Percentiles rank a stretch among this genome's conserved stretches.
These are phyloP conservation scores for Rhea americana DNA, from an alignment of 2,113 vertebrate genomes.

Conservation along the genomic window DNA sequence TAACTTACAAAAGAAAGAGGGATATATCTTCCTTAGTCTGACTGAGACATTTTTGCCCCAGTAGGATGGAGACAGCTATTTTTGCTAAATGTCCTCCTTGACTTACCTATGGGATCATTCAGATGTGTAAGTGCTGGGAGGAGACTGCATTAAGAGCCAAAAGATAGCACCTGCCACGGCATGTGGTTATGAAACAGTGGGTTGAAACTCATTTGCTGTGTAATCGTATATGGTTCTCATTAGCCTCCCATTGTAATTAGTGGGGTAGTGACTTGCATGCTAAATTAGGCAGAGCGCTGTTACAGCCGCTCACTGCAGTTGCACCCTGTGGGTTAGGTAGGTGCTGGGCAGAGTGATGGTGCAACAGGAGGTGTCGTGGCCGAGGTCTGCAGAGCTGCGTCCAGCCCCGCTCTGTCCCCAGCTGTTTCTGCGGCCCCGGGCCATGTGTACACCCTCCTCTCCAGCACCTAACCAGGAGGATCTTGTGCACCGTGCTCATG, in stretches of 20 bases:
- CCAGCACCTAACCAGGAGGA: no score
- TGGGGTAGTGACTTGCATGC: background rate
- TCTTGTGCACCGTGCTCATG: no score
- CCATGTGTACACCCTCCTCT: no score
- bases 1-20: background rate
- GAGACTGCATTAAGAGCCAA: background rate
- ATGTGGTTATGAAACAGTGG: background rate
- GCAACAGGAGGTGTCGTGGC: no score
- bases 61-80: background rate
- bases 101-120: background rate
- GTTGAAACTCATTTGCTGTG: background rate
- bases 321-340: no score
- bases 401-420: no score
- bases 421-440: no score
- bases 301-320: no score
- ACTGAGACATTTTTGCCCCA: background rate
- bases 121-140: rapidly evolving
- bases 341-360: no score
- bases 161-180: rapidly evolving
- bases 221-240: background rate
- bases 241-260: background rate
- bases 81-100: background rate
- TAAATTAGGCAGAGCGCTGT: no score
- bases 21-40: background rate
- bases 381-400: no score